These are phyloP conservation scores for Lissonota sp. DNA, from an alignment of 2,888 invertebrate genomes.

Conservation along the genomic window DNA sequence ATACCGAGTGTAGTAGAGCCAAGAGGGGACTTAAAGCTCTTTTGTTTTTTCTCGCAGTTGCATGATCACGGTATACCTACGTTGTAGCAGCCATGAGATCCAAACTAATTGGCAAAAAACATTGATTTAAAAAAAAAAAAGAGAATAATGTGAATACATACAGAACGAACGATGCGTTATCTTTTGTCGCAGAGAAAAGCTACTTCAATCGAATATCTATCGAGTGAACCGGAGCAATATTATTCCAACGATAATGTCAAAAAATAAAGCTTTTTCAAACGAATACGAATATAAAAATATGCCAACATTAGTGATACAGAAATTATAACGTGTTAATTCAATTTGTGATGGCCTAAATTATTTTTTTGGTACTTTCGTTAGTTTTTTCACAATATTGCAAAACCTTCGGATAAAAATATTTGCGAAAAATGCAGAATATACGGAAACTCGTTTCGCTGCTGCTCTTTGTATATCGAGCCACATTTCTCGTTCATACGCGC, in stretches of 20 bases:
- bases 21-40: constrained; percentile 30
- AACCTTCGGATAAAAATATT: too few species aligned
- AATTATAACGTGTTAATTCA: too few species aligned
- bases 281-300: too few species aligned
- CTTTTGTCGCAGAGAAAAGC: background rate
- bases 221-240: background rate
- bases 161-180: background rate
- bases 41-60: constrained; percentile 11
- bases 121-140: background rate
- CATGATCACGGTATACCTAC: constrained; percentile 10
- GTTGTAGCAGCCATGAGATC: background rate
- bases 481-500: too few species aligned
- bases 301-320: too few species aligned
- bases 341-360: too few species aligned
- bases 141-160: background rate
- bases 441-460: too few species aligned
- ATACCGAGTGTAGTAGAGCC: constrained; percentile 14
- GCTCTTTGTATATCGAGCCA: too few species aligned
- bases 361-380: too few species aligned
- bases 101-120: background rate
- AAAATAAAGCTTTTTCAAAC: too few species aligned
- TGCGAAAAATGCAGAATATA: too few species aligned
- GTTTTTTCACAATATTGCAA: too few species aligned
- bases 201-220: background rate
- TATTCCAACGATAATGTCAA: background rate